Evolutionary conservation across 2,797 vertebrate genomes (phyloP).

Genomic region (Spondyliosoma cantharus): DNA sequence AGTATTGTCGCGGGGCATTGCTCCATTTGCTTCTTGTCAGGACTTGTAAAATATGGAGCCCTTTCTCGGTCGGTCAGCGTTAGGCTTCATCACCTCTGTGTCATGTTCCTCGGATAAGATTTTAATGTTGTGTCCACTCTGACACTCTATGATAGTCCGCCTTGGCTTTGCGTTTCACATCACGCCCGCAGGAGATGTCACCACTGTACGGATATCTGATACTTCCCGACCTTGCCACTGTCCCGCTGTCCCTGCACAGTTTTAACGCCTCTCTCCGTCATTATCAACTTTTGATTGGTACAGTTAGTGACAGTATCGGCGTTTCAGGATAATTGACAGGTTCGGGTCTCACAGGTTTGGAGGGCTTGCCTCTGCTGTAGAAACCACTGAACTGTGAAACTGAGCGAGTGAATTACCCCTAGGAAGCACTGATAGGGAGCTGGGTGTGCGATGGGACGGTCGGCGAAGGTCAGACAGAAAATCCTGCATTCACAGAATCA

Average conservation of each 20-base stretch:
- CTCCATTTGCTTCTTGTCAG: constrained; percentile 76
- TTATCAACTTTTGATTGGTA: constrained; percentile 68
- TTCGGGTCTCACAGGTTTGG: constrained; percentile 70
- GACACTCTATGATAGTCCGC: constrained; percentile 49
- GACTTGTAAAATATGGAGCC: constrained; percentile 60
- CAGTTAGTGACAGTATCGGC: constrained; percentile 58
- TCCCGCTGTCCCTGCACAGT: constrained; percentile 42
- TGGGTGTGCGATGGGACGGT: constrained; percentile 54
- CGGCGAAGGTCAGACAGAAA: constrained; percentile 76
- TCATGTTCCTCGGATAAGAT: constrained; percentile 57
- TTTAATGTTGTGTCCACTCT: constrained; percentile 61
- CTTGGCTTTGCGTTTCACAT: constrained; percentile 46
- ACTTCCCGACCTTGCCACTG: constrained; percentile 57
- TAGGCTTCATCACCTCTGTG: constrained; percentile 57
- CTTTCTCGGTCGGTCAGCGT: constrained; percentile 59
- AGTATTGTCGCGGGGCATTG: constrained; percentile 63
- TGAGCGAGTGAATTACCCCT: constrained; percentile 74
- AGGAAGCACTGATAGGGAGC: constrained; percentile 68
- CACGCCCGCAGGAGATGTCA: constrained; percentile 36
- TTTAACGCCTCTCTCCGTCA: constrained; percentile 55
- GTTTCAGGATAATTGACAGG: constrained; percentile 68
- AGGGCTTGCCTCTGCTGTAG: constrained; percentile 60
- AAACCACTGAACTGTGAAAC: constrained; percentile 73
- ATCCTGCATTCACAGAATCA: constrained; percentile 60
- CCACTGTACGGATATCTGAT: constrained; percentile 35